A percentile compares a stretch with the other conserved stretches of the same genome.
phyloP scores from a whole-genome alignment of 2,113 vertebrate species.

The Illadopsis cleaveri region DNA sequence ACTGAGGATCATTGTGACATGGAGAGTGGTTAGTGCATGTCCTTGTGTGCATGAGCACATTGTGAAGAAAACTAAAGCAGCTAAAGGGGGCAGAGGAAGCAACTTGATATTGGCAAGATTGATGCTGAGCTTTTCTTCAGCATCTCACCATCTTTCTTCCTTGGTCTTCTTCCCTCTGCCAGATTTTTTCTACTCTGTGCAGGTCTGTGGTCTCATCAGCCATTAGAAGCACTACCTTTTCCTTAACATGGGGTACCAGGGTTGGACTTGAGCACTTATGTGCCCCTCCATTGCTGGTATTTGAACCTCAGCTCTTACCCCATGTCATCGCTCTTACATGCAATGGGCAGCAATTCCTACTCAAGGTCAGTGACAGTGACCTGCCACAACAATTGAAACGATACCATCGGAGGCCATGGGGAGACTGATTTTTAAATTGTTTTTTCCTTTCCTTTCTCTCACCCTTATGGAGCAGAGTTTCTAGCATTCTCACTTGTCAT shows the following conservation, averaged over 20 bases:
- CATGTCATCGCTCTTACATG: neutral
- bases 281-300: neutral
- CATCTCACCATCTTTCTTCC: neutral
- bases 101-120: neutral
- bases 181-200: neutral
- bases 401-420: neutral
- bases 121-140: neutral
- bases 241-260: neutral
- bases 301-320: neutral
- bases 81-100: neutral
- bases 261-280: neutral
- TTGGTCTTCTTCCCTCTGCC: neutral
- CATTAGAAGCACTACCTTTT: neutral
- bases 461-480: neutral
- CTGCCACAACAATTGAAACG: neutral
- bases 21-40: neutral
- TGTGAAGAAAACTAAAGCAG: neutral
- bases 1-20: neutral
- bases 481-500: neutral
- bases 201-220: neutral
- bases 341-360: neutral
- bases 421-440: neutral
- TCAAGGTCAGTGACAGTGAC: neutral
- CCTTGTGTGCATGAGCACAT: neutral
- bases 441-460: neutral